These are phyloP conservation scores for Varanus salvator DNA, from an alignment of 2,113 vertebrate species.

Conservation along the genomic window DNA sequence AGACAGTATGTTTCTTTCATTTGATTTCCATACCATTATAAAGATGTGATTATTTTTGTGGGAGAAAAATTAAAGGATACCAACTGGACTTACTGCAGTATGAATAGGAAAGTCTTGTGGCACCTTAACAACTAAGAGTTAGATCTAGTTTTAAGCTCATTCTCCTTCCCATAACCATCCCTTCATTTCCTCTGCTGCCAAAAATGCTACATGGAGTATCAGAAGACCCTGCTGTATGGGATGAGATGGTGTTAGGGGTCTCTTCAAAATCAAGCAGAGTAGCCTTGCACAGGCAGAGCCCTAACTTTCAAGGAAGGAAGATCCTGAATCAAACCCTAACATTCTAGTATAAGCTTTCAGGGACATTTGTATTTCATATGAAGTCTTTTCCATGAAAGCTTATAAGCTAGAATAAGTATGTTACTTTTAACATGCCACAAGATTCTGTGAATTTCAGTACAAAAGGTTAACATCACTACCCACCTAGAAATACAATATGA, in stretches of 20 bases:
- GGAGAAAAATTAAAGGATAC: neutral
- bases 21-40: neutral
- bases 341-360: neutral
- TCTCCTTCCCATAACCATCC: no score
- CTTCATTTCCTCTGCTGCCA: no score
- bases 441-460: neutral
- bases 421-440: neutral
- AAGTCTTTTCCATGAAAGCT: neutral
- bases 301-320: no score
- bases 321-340: no score
- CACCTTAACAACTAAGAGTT: neutral
- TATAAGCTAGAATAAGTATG: neutral
- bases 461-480: neutral
- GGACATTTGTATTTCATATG: neutral
- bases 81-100: neutral
- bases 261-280: no score
- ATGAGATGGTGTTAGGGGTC: no score
- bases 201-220: no score
- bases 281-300: no score
- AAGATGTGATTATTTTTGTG: neutral
- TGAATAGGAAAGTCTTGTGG: neutral
- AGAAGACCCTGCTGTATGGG: no score
- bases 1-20: constrained; percentile 61
- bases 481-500: neutral
- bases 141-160: no score